phyloP scores from a whole-genome alignment of 2,113 vertebrate genomes.

The Bambusicola thoracicus region DNA sequence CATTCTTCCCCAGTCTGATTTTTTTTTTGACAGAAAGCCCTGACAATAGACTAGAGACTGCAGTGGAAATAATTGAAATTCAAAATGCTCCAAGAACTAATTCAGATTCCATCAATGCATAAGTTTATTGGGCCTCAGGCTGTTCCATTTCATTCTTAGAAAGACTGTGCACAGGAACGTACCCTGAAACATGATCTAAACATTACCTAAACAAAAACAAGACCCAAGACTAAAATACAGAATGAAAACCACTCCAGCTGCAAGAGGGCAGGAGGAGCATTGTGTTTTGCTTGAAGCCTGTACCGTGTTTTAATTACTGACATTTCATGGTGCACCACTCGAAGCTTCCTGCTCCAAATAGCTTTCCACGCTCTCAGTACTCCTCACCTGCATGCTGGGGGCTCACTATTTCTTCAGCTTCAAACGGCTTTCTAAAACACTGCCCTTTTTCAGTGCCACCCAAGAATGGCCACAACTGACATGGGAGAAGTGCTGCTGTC shows the following conservation, averaged over 20 bases:
- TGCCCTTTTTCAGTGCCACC: background rate
- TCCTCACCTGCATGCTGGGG: background rate
- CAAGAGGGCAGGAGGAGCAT: background rate
- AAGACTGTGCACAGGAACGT: background rate
- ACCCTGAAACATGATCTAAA: background rate
- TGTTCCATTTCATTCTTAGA: background rate
- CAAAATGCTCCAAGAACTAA: background rate
- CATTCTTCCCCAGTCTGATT: slow-evolving; percentile 3
- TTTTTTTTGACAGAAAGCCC: background rate
- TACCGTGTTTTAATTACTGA: background rate
- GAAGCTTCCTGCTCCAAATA: background rate
- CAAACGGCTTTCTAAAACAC: background rate
- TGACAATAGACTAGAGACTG: background rate
- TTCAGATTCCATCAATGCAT: background rate
- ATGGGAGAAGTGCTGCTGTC: background rate
- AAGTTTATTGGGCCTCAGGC: background rate
- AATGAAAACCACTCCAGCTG: background rate
- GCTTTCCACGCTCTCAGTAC: background rate
- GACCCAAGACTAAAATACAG: background rate
- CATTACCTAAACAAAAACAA: slow-evolving; percentile 33
- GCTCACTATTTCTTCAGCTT: background rate
- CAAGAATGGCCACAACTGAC: background rate
- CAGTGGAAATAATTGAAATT: background rate
- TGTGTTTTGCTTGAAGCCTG: background rate
- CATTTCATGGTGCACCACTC: background rate